These are phyloP conservation scores for Eupeodes latifasciatus DNA, from an alignment of 2,888 invertebrate genomes.

Conservation along the genomic window DNA sequence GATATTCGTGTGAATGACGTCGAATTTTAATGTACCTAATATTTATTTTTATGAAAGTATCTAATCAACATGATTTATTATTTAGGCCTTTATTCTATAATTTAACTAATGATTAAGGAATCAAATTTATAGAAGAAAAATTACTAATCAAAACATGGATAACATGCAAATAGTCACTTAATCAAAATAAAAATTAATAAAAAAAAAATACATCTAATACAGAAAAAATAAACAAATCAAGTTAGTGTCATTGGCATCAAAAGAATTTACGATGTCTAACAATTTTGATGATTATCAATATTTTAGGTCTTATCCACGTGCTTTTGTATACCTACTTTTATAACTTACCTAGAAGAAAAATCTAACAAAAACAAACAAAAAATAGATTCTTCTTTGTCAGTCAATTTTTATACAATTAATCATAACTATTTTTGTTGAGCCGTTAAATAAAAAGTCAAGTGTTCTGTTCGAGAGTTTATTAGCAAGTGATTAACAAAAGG, in stretches of 20 bases:
- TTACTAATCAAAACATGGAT: too few relatives aligned
- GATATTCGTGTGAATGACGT: background rate
- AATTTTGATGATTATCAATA: background rate
- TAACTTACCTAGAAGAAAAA: background rate
- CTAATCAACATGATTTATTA: background rate
- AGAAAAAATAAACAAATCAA: background rate
- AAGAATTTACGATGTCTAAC: background rate
- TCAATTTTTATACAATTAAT: conserved; percentile 16
- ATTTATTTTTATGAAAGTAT: background rate
- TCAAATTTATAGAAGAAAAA: background rate
- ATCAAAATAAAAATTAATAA: conserved; percentile 9
- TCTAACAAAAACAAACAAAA: background rate
- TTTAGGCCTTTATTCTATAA: background rate
- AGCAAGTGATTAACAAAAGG: too few relatives aligned
- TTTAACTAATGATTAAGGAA: background rate
- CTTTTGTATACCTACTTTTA: background rate
- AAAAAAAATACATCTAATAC: background rate
- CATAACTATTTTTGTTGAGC: conserved; percentile 1
- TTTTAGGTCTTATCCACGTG: background rate
- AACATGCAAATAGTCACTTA: conserved; percentile 33
- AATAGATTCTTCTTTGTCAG: conserved; percentile 8
- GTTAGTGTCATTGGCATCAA: conserved; percentile 22
- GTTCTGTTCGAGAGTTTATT: too few relatives aligned
- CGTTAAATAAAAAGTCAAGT: too few relatives aligned
- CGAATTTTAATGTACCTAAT: background rate